These are phyloP conservation scores for Lucifuga dentata DNA, from an alignment of 2,113 vertebrate genomes.

Conservation along the genomic window DNA sequence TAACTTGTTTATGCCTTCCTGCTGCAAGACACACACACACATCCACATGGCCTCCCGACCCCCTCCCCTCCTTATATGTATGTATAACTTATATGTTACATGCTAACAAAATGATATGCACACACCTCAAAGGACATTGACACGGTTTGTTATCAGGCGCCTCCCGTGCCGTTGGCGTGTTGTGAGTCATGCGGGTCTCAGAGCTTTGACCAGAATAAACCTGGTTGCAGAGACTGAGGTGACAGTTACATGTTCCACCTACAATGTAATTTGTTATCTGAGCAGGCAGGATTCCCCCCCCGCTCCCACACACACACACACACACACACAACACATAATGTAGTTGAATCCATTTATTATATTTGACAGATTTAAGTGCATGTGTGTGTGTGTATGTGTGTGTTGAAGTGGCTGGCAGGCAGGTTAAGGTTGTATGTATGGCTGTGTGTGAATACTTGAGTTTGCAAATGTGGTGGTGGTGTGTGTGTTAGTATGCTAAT, in stretches of 20 bases:
- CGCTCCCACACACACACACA: no score
- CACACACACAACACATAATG: slow-evolving; percentile 7
- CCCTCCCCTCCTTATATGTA: no score
- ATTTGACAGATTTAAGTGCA: slow-evolving; percentile 25
- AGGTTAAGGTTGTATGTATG: no score
- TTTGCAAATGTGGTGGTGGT: slow-evolving; percentile 4
- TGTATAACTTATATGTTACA: neutral
- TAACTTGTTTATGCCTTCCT: slow-evolving; percentile 66
- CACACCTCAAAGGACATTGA: slow-evolving; percentile 1
- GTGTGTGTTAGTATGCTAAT: neutral
- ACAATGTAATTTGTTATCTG: slow-evolving; percentile 53
- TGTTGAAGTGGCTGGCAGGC: neutral
- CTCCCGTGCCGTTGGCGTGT: neutral
- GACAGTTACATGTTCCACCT: slow-evolving; percentile 55
- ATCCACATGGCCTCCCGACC: neutral
- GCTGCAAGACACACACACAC: slow-evolving; percentile 41
- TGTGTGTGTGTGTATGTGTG: slow-evolving; percentile 3
- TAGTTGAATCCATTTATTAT: slow-evolving; percentile 46
- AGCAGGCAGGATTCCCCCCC: slow-evolving; percentile 19
- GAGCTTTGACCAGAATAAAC: slow-evolving; percentile 19
- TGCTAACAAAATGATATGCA: neutral
- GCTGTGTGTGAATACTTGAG: neutral
- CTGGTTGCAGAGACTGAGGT: slow-evolving; percentile 8
- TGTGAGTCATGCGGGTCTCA: neutral
- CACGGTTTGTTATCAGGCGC: slow-evolving; percentile 23